A percentile compares a stretch with the other conserved stretches of the same genome.
These are phyloP conservation scores for Phortica variegata DNA, from an alignment of 1,140 invertebrate species.

Conservation along the genomic window DNA sequence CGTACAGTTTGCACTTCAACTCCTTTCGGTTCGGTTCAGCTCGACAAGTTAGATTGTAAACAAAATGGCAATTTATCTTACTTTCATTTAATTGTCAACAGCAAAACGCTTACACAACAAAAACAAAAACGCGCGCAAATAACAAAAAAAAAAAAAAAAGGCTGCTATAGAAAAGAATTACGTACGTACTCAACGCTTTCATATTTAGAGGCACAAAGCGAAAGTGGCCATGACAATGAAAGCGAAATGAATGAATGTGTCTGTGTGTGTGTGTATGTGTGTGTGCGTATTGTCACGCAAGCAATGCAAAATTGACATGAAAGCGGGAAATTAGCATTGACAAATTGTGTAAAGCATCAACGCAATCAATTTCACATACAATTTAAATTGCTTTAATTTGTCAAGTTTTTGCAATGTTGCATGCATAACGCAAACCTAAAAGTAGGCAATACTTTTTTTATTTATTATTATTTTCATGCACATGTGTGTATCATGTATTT, in stretches of 20 bases:
- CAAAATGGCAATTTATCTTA: constrained; percentile 54
- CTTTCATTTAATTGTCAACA: constrained; percentile 52
- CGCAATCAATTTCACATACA: constrained; percentile 15
- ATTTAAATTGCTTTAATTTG: constrained; percentile 13
- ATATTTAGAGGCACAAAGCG: no score
- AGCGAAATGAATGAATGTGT: neutral
- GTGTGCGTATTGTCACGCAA: neutral
- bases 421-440: no score
- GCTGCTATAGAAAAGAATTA: no score
- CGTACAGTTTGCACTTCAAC: no score
- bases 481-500: neutral
- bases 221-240: no score
- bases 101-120: constrained; percentile 35
- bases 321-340: constrained; percentile 44
- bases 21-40: no score
- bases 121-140: constrained; percentile 31
- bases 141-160: neutral
- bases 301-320: constrained; percentile 27
- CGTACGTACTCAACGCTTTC: no score
- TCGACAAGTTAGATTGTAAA: constrained; percentile 49
- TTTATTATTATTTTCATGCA: neutral
- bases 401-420: neutral
- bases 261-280: neutral
- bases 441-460: neutral
- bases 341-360: constrained; percentile 38